Percentiles rank a stretch among this genome's conserved stretches.
These are phyloP conservation scores for Augochlora pura DNA, from an alignment of 1,140 invertebrate species.

Conservation along the genomic window DNA sequence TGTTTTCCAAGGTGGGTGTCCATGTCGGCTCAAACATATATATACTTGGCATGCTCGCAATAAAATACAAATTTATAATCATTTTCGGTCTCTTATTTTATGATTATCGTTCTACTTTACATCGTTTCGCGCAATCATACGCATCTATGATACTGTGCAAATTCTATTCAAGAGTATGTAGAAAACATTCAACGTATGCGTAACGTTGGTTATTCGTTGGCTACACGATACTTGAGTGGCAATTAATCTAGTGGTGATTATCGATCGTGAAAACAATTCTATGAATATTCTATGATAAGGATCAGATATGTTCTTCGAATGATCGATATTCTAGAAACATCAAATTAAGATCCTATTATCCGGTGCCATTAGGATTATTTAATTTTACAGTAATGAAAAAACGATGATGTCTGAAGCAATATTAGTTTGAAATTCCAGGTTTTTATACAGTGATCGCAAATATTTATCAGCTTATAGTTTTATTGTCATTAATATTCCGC, in stretches of 20 bases:
- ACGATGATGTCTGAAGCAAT: not conserved
- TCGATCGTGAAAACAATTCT: not conserved
- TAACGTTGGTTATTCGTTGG: constrained; percentile 33
- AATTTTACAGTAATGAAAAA: no score
- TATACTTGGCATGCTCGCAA: not conserved
- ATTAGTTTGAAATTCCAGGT: not conserved
- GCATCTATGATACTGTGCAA: no score
- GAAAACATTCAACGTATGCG: not conserved
- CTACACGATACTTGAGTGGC: constrained; percentile 9
- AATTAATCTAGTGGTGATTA: not conserved
- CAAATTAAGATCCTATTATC: not conserved
- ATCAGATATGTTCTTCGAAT: not conserved
- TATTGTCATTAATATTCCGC: not conserved
- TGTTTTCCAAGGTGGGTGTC: constrained; percentile 28
- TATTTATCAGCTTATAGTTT: not conserved
- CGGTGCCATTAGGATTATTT: not conserved
- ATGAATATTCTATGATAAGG: not conserved
- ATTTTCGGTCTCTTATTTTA: not conserved
- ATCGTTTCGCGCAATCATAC: not conserved
- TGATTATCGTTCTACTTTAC: not conserved
- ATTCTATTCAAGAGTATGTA: not conserved
- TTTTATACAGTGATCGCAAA: not conserved
- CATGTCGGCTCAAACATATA: not conserved
- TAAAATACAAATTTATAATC: not conserved
- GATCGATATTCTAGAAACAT: not conserved